phyloP scores from a whole-genome alignment of 2,888 invertebrate species.

The Drosophila birchii region DNA sequence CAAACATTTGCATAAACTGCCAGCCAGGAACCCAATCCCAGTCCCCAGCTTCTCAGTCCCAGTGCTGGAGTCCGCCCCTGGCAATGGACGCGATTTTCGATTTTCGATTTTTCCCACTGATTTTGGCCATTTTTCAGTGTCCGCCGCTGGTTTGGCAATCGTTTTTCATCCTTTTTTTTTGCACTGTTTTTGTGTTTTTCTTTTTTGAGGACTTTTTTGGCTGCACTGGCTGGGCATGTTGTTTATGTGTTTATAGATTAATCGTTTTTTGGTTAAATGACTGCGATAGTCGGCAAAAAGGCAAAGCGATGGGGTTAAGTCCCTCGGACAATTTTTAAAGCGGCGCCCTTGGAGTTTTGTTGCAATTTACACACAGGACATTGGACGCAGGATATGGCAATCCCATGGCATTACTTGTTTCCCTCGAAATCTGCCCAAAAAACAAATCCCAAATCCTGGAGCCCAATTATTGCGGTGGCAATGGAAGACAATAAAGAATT shows the following conservation, averaged over 20 bases:
- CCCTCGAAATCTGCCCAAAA: neutral
- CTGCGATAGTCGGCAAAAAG: constrained; percentile 67
- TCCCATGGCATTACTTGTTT: constrained; percentile 4
- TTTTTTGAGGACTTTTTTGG: neutral
- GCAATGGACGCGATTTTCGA: constrained; percentile 46
- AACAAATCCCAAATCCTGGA: constrained; percentile 13
- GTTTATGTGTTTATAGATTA: constrained; percentile 84
- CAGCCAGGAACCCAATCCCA: constrained; percentile 40
- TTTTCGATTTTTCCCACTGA: constrained; percentile 78
- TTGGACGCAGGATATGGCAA: neutral
- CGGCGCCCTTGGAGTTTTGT: constrained; percentile 34
- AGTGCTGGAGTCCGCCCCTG: constrained; percentile 24
- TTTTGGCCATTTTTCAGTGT: constrained; percentile 77
- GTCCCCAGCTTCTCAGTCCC: constrained; percentile 3
- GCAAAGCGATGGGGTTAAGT: neutral
- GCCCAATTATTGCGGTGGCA: constrained; percentile 32
- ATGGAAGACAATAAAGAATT: constrained; percentile 47
- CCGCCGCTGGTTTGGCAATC: constrained; percentile 39
- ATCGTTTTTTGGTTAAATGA: constrained; percentile 83
- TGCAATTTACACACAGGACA: constrained; percentile 50
- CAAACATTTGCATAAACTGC: constrained; percentile 79
- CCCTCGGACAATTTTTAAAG: constrained; percentile 22
- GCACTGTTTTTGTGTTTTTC: constrained; percentile 2
- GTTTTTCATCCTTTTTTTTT: constrained; percentile 18
- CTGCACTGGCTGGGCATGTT: constrained; percentile 66